phyloP scores from a whole-genome alignment of 23 tunicate species.

The Corella eumyota region DNA sequence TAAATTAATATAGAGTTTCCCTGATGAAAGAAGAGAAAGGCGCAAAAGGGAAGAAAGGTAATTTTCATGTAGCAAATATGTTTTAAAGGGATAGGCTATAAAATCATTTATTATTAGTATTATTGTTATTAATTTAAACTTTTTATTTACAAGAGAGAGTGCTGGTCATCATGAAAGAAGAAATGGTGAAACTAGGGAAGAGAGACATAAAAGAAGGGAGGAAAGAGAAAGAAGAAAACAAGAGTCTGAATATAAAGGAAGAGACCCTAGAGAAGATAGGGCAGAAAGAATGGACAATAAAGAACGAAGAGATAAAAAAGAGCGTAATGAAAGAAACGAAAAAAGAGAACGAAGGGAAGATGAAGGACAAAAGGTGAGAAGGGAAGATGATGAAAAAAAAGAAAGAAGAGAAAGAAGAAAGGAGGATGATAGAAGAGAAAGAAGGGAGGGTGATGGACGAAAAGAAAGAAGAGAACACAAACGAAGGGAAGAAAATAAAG shows the following conservation, averaged over 20 bases:
- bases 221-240: background rate
- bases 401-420: constrained; percentile 1
- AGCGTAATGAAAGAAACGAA: background rate
- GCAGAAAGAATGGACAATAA: constrained; percentile 5
- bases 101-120: too few relatives aligned
- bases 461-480: constrained; percentile 1
- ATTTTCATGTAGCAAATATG: too few relatives aligned
- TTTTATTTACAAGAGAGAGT: too few relatives aligned
- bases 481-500: background rate
- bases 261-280: constrained; percentile 13
- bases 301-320: constrained; percentile 1
- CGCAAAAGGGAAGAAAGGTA: constrained; percentile 8
- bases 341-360: background rate
- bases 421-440: constrained; percentile 8
- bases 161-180: constrained; percentile 2
- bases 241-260: constrained; percentile 1
- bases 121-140: too few relatives aligned
- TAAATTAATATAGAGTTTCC: too few relatives aligned
- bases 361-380: constrained; percentile 1
- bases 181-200: constrained; percentile 20
- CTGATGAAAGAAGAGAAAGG: background rate
- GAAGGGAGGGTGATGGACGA: constrained; percentile 6
- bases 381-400: constrained; percentile 2
- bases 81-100: too few relatives aligned
- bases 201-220: constrained; percentile 2